Percentiles rank a stretch among this genome's conserved stretches.
Evolutionary conservation across 2,113 vertebrate species (phyloP).

Genomic region (Triplophysa dalaica): DNA sequence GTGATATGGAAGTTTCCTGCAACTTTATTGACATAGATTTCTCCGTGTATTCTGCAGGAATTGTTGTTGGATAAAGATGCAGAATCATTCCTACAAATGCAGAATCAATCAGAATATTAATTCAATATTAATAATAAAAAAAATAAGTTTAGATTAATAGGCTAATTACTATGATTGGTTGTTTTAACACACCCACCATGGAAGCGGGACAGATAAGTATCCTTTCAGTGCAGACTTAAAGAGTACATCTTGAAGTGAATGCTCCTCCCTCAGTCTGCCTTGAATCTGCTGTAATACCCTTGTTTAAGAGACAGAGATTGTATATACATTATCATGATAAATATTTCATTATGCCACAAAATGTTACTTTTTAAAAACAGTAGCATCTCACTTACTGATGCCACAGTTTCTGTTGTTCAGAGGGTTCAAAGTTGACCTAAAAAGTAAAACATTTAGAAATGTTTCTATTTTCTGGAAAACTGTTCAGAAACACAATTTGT

Average conservation of each 20-base stretch:
- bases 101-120: conserved; percentile 66
- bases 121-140: no score
- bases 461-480: neutral
- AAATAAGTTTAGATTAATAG: no score
- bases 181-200: conserved; percentile 70
- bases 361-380: neutral
- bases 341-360: neutral
- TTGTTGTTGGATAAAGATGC: conserved; percentile 64
- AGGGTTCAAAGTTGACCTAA: conserved; percentile 92
- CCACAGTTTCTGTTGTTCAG: conserved; percentile 85
- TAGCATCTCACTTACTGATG: conserved; percentile 80
- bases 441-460: neutral
- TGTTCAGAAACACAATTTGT: no score
- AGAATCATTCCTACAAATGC: conserved; percentile 76
- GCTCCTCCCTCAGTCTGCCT: conserved; percentile 85
- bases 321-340: neutral
- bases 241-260: conserved; percentile 90
- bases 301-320: conserved; percentile 34
- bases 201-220: conserved; percentile 73
- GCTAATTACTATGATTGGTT: neutral
- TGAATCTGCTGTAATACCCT: conserved; percentile 90
- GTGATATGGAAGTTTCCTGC: conserved; percentile 98
- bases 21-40: conserved; percentile 95
- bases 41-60: conserved; percentile 91
- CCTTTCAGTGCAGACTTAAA: conserved; percentile 90